Base-by-base conservation (phyloP, 2,888 invertebrate genomes). In the Phania funesta region DNA sequence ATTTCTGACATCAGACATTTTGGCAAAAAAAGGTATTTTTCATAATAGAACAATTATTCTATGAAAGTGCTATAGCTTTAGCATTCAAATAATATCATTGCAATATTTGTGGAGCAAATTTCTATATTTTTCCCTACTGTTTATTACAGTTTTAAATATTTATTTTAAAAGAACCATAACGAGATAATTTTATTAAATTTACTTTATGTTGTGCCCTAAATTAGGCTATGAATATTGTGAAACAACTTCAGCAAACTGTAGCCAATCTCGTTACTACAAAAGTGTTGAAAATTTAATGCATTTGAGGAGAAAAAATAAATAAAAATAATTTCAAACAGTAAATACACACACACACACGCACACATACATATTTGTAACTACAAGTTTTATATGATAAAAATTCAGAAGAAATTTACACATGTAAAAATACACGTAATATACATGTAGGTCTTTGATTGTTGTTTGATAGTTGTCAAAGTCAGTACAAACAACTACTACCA, bases 151-250 rank as follows among this genome's bases (percentile, higher is more conserved):
- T 65, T 44, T 41, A 54, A 20, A 26, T 16, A 41, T 71, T 38
- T 71, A 50, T 50, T 16, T n/a, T 22, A 41, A 73, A 80, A 85
- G 71, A 58, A 85, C 78, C 83, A 83, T 80, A 86, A 85, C 85
- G 84, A 78, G 81, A 71, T 71, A 26, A 6, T 65, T 24, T 74
- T 48, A 52, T 18, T 58, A 76, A 58, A 67, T 67, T 79, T 41
- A 67, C 67, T 71, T 65, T 65, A 41, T 56, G 16, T 70, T 64
- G 56, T 79, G 60, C 67, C 67, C 65, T 67, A 67, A 73, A 73
- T 73, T 73, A 73, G 58, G 56, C 65, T 65, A 60, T 46, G 46
- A 56, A 64, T 70, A 77, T 64, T 70, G 58, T 56, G 35, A 65
- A 71, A 56, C 46, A 64, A 54, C 50, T 46, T 77, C 46, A 64